Base-by-base conservation (phyloP, 2,797 vertebrate species). In the Chloroceryle amazona region DNA sequence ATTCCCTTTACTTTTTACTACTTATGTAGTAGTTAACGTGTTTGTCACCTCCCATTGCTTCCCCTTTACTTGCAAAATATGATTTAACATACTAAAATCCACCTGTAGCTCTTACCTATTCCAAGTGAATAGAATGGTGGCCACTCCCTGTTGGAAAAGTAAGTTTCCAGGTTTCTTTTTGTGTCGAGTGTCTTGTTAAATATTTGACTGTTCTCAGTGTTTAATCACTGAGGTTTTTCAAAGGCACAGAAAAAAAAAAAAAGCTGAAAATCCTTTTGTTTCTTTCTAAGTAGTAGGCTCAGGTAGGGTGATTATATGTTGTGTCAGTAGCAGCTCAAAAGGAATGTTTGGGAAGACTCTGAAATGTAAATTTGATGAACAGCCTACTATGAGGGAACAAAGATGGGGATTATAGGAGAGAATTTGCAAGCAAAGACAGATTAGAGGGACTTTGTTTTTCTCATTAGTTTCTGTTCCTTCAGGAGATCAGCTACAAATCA, bases 391-490 rank as follows among this genome's bases (percentile, higher is more conserved):
- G 63, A 68, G 31, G 37, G 74, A 89, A 81, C 92, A 97, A 97
- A 96, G 88, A 78, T 23, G 18, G 33, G 94, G 94, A 89, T 95
- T 98, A 96, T 70, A 95, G 63, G 91, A 92, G 93, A 93, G 94
- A 96, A 93, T 97, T 90, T 89, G 70, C 83, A 93, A 96, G 91
- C 84, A 96, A 95, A 96, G 39, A 86, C 35, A 88, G 89, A 92
- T 93, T 95, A 95, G 79, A 96, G 54, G 82, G 90, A 93, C 96
- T 96, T 95, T 83, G 78, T 95, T 96, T 97, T 94, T 86, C 78
- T 96, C 86, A 92, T 93, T 96, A 95, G 37, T 93, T 97, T 96
- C 81, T 95, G 78, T 79, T 96, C 88, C 89, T 95, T 91, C n/a
- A 75, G 65, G 79, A 93, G 81, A 92, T 87, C 51, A 60, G 71